Conservation (phyloP, 2,888 invertebrate species). For the Stenurella melanura region DNA sequence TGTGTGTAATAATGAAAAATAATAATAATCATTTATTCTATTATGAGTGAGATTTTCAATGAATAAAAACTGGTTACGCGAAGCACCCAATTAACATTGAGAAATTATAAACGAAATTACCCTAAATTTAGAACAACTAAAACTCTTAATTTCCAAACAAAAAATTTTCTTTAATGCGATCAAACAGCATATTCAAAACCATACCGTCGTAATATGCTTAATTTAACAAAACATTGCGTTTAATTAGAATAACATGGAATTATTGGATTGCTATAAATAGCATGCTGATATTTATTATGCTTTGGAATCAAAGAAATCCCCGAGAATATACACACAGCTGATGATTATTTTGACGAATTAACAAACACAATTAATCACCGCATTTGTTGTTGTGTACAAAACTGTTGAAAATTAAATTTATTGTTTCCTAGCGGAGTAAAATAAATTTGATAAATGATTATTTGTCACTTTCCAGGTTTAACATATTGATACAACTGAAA, state of each 20-base stretch:
- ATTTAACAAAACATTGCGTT: slow-evolving; percentile 9
- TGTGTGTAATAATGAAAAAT: no score
- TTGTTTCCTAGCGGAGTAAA: slow-evolving; percentile 7
- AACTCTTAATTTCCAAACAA: background rate
- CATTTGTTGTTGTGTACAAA: background rate
- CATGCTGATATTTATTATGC: background rate
- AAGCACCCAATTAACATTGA: no score
- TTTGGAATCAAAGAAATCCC: background rate
- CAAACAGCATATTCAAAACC: background rate
- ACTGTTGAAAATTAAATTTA: slow-evolving; percentile 22
- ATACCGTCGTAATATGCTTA: background rate
- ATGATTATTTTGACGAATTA: slow-evolving; percentile 4
- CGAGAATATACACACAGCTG: background rate
- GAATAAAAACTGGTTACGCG: no score
- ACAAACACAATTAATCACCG: slow-evolving; percentile 4
- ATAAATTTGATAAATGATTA: slow-evolving; percentile 9
- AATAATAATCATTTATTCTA: no score
- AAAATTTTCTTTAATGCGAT: background rate
- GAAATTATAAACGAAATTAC: background rate
- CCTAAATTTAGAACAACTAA: background rate
- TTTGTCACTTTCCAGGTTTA: background rate
- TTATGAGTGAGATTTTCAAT: no score
- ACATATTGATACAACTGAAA: slow-evolving; percentile 1
- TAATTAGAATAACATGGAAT: slow-evolving; percentile 14
- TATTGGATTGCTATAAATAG: background rate